Evolutionary conservation across 1,140 invertebrate species (phyloP).

Genomic region (Drosophila virilis): DNA sequence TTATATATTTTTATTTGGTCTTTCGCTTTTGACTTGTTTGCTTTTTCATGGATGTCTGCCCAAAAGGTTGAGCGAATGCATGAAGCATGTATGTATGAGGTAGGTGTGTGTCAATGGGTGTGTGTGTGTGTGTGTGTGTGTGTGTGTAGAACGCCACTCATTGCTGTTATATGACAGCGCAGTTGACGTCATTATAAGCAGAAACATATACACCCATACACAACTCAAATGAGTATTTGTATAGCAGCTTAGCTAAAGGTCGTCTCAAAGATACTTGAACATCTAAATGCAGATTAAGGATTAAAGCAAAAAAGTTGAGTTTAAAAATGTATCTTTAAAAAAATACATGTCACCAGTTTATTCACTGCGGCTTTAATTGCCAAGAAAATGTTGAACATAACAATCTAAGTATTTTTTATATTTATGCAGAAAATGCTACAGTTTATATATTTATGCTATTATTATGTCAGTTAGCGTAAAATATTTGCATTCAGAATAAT

Average conservation of each 20-base stretch:
- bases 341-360: neutral
- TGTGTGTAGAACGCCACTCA: constrained; percentile 45
- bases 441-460: no score
- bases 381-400: no score
- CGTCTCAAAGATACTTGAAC: neutral
- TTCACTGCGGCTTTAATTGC: no score
- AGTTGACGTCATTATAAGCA: constrained; percentile 68
- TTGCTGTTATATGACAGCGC: constrained; percentile 37
- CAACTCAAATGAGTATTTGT: constrained; percentile 33
- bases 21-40: constrained; percentile 58
- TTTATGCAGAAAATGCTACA: no score
- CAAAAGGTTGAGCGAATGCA: constrained; percentile 31
- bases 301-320: neutral
- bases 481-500: no score
- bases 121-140: constrained; percentile 4
- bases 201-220: constrained; percentile 18
- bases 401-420: no score
- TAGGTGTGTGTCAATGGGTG: neutral
- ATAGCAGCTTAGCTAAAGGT: constrained; percentile 20
- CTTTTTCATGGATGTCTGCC: constrained; percentile 41
- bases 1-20: constrained; percentile 32
- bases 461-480: no score
- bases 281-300: constrained; percentile 6
- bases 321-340: neutral
- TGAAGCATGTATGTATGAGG: constrained; percentile 1